Conservation (phyloP, 2,888 invertebrate species). For the Sarcophaga carnaria region DNA sequence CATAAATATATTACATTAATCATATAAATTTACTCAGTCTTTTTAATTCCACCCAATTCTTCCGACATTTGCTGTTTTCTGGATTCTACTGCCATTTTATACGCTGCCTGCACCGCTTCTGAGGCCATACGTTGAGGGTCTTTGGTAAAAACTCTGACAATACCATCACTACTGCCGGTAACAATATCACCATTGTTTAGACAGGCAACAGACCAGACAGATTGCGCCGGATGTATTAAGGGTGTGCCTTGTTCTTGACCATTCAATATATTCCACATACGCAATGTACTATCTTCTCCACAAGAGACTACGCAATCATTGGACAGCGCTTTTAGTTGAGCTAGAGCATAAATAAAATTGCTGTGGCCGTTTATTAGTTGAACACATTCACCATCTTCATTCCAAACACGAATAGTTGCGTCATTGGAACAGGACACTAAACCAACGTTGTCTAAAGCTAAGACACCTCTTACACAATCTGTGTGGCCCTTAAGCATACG, state of each 20-base stretch:
- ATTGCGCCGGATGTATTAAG: constrained; percentile 88
- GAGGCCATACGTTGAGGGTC: constrained; percentile 88
- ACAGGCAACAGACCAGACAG: constrained; percentile 93
- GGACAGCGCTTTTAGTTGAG: constrained; percentile 83
- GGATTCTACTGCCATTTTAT: constrained; percentile 88
- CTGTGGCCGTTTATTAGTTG: constrained; percentile 91
- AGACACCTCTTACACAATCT: constrained; percentile 92
- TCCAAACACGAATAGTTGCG: constrained; percentile 93
- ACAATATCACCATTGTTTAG: constrained; percentile 94
- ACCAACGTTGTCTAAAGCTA: constrained; percentile 87
- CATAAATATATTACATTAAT: neutral
- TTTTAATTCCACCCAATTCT: constrained; percentile 92
- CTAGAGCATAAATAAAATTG: constrained; percentile 92
- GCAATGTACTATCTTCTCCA: constrained; percentile 93
- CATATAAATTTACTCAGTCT: constrained; percentile 87
- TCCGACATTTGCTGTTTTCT: constrained; percentile 85
- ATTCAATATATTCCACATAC: constrained; percentile 86
- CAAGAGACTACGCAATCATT: constrained; percentile 88
- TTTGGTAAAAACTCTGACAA: constrained; percentile 92
- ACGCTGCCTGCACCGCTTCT: constrained; percentile 84
- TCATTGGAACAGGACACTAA: constrained; percentile 96
- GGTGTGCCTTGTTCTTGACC: constrained; percentile 77
- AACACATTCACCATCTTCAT: constrained; percentile 89
- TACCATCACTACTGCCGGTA: constrained; percentile 93
- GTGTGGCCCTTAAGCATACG: constrained; percentile 90